Evolutionary conservation across 2,797 vertebrate species (phyloP).

Genomic region (Podarcis siculus): DNA sequence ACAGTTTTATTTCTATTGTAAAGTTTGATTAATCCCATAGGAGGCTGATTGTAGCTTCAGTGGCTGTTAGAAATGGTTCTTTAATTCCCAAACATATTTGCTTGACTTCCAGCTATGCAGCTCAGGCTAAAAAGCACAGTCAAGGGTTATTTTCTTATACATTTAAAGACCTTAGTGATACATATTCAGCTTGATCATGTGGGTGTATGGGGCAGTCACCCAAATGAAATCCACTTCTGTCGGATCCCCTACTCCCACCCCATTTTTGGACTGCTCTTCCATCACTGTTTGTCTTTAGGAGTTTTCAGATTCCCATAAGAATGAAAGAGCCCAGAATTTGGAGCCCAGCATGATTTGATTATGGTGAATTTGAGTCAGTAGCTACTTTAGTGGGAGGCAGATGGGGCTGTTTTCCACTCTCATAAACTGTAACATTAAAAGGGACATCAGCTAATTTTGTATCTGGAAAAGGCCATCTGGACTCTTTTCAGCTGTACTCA

Average conservation of each 20-base stretch:
- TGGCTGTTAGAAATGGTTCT: neutral
- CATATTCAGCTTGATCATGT: neutral
- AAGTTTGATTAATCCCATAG: neutral
- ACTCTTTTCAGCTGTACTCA: conserved; percentile 51
- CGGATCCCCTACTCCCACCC: neutral
- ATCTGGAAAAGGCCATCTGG: conserved; percentile 68
- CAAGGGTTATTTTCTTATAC: neutral
- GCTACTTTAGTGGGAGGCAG: conserved; percentile 57
- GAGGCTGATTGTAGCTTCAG: neutral
- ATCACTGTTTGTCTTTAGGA: neutral
- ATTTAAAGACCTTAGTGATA: neutral
- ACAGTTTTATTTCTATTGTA: neutral
- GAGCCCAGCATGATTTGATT: conserved; percentile 49
- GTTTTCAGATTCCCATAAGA: conserved; percentile 36
- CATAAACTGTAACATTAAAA: conserved; percentile 62
- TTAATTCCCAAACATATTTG: neutral
- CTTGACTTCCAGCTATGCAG: neutral
- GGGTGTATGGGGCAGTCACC: neutral
- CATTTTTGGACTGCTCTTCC: neutral
- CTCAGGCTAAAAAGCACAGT: neutral
- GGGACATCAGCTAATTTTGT: conserved; percentile 67
- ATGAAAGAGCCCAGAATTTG: conserved; percentile 32
- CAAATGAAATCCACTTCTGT: conserved; percentile 1
- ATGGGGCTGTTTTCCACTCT: conserved; percentile 69
- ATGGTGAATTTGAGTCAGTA: conserved; percentile 32